phyloP scores from a whole-genome alignment of 2,888 invertebrate species.

The Caenorhabditis virilis region DNA sequence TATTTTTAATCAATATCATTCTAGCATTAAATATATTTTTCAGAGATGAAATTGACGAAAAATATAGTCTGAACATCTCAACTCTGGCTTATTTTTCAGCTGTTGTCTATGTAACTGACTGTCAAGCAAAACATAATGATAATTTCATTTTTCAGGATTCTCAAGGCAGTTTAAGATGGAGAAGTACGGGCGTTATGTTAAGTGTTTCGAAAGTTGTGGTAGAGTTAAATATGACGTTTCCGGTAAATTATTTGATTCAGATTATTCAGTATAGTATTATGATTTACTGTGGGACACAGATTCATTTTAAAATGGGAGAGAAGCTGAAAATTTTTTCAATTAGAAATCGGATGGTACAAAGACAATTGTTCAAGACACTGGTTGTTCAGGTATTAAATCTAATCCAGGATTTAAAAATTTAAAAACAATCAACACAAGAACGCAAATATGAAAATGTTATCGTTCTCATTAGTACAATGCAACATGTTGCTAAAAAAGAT shows the following conservation, averaged over 20 bases:
- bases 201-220: constrained; percentile 27
- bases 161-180: constrained; percentile 22
- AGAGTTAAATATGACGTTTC: too few species aligned
- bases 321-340: constrained; percentile 24
- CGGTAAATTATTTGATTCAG: too few species aligned
- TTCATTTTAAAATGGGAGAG: constrained; percentile 33
- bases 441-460: too few species aligned
- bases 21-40: too few species aligned
- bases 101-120: constrained; percentile 21
- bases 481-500: too few species aligned
- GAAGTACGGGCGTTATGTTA: constrained; percentile 24
- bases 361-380: constrained; percentile 32
- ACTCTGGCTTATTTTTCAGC: constrained; percentile 29
- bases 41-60: constrained; percentile 18
- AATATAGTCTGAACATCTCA: constrained; percentile 19
- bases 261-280: constrained; percentile 26
- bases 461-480: too few species aligned
- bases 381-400: too few species aligned
- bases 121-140: too few species aligned
- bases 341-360: constrained; percentile 21
- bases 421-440: too few species aligned
- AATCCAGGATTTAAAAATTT: too few species aligned
- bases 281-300: constrained; percentile 26
- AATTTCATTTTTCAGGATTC: too few species aligned
- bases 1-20: too few species aligned